Percentiles rank a stretch among this genome's conserved stretches.
phyloP scores from a whole-genome alignment of 2,113 vertebrate genomes.

The Amia ocellicauda region DNA sequence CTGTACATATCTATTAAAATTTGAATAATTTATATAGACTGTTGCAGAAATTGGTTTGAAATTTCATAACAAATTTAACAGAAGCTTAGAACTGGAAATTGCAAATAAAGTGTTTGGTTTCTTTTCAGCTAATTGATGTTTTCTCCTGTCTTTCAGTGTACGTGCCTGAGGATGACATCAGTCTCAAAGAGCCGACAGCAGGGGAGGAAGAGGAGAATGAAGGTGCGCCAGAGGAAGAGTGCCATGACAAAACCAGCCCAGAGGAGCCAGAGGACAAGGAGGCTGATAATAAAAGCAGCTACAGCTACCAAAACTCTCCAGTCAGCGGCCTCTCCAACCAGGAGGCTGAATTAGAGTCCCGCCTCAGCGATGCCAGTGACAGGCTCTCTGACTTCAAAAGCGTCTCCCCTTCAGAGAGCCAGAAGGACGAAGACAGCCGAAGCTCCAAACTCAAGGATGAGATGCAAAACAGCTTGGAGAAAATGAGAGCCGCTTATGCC shows the following conservation, averaged over 20 bases:
- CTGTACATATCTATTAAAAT: too few relatives aligned
- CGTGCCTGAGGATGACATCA: constrained; percentile 84
- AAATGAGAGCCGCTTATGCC: constrained; percentile 95
- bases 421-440: constrained; percentile 61
- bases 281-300: constrained; percentile 82
- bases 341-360: constrained; percentile 87
- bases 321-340: constrained; percentile 89
- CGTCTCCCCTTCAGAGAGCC: constrained; percentile 73
- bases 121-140: too few relatives aligned
- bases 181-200: constrained; percentile 71
- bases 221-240: constrained; percentile 76
- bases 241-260: constrained; percentile 81
- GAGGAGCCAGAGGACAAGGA: constrained; percentile 88
- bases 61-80: too few relatives aligned
- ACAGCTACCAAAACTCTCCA: constrained; percentile 94
- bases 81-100: too few relatives aligned
- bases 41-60: too few relatives aligned
- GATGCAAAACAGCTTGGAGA: constrained; percentile 85
- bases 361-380: constrained; percentile 88
- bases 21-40: background rate
- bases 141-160: constrained; percentile 77
- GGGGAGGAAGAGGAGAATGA: constrained; percentile 87
- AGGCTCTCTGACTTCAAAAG: constrained; percentile 87
- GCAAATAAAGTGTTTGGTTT: background rate
- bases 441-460: constrained; percentile 74